Base-by-base conservation (phyloP, 2,113 vertebrate genomes). In the Crotophaga sulcirostris region DNA sequence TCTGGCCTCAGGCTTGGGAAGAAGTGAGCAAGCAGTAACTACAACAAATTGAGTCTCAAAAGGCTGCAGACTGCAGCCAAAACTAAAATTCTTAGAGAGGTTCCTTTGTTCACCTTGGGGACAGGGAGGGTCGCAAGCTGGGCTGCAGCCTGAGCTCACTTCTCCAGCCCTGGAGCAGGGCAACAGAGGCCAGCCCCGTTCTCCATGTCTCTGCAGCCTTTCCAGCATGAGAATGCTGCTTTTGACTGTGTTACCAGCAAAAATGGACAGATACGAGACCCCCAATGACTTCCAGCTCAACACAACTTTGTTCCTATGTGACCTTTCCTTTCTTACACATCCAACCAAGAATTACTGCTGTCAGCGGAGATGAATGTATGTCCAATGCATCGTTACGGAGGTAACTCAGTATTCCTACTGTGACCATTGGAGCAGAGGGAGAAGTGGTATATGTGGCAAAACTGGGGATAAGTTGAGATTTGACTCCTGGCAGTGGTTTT, bases 331-430 rank as follows among this genome's bases (percentile, higher is more conserved):
- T 38, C 40, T 7, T 16, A 20, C 0, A 1, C 4, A 18, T 19
- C 36, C 60, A 11, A 6, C 23, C n/a, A 73, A 54, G n/a, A 40
- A 8, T 0, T 6, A 15, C 10, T 17, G 42, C 5, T 25, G 0
- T 2, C 16, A 17, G 49, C 15, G 38, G 11, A 44, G 19, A 4
- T 5, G 5, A n/a, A 7, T 0, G 2, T 10, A 5, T 2, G 13
- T 23, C 42, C 49, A 28, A 6, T 6, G 18, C 26, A 7, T 8
- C 0, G 0, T 25, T 33, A 1, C 0, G 7, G n/a, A 3, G 2
- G 13, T 14, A 8, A 0, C n/a, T 11, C 52, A 2, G 20, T 5
- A 13, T 26, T 4, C 62, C 73, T 1, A 1, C 10, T 8, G 38
- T 15, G 18, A 38, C 6, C 2, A 3, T 16, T 3, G 40, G 15